Evolutionary conservation across 2,113 vertebrate genomes (phyloP), one percentile per base, ranked within the genome.

Genomic region (Ammodytes marinus): DNA sequence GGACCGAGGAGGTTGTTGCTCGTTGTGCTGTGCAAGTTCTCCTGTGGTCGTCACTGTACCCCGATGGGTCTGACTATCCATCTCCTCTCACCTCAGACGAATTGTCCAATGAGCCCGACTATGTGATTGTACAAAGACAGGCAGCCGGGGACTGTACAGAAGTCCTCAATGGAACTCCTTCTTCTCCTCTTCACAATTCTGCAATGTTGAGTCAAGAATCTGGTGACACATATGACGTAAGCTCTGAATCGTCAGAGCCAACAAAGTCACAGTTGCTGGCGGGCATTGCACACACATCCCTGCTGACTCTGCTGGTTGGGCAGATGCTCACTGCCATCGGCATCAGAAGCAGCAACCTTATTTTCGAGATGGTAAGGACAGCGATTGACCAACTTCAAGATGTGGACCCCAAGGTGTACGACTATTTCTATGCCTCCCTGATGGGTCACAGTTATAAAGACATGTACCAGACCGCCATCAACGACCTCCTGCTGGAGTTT

Each of bases 1-100:
- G 52, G 42, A 79, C 68, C 55, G 77, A 71, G 43, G 77, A 79
- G 52, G 45, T 65, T 11, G 45, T 65, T 15, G 0, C 11, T 40
- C 59, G 60, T 8, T 63, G 67, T 49, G 50, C 27, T 46, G 0
- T 15, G 42, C 50, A 71, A 35, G 17, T 54, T 63, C 27, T 49
- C 11, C 42, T 64, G 8, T 71, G 50, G 59, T 19, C 67, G 4
- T 40, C 2, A 11, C 3, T 61, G 6, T 4, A 5, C 8, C 3
- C 10, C 1, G 0, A 8, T 13, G 0, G 1, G 8, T 39, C 3
- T 4, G 14, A n/a, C 8, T 49, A 0, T 15, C 14, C 55, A 4
- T 46, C 40, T 45, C 9, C 52, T n/a, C 17, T 10, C 4, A 3
- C 64, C 17, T 17, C 4, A 37, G 35, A 59, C 2, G 35, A 59